These are phyloP conservation scores for Tragulus kanchil DNA, from an alignment of 2,113 vertebrate species.

Conservation along the genomic window DNA sequence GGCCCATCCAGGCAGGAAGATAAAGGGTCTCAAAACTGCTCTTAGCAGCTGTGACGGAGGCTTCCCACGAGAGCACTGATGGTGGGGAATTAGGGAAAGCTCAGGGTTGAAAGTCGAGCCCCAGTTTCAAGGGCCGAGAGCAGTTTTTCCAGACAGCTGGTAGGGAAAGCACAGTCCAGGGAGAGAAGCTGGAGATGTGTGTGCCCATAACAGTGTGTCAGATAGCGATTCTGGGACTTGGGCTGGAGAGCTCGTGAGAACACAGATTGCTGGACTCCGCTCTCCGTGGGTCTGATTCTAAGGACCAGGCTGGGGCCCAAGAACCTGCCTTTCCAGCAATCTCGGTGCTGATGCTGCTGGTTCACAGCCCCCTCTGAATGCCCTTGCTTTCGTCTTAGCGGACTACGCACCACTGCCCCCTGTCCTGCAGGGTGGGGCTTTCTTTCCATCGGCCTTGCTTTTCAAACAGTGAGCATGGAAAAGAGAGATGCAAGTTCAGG, in stretches of 20 bases:
- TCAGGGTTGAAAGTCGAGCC: not conserved
- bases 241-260: not conserved
- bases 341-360: not conserved
- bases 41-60: not conserved
- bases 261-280: not conserved
- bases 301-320: rapidly evolving
- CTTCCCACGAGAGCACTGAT: not conserved
- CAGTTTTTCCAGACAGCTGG: not conserved
- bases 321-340: not conserved
- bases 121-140: not conserved
- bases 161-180: not conserved
- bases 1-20: not conserved
- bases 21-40: not conserved
- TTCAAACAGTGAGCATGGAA: not conserved
- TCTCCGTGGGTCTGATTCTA: not conserved
- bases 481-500: not conserved
- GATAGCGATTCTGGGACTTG: not conserved
- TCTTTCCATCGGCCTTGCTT: not conserved
- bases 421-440: not conserved
- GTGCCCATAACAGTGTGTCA: not conserved
- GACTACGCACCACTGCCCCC: not conserved
- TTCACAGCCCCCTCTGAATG: not conserved
- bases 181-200: not conserved
- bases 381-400: not conserved
- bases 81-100: not conserved